phyloP scores from a whole-genome alignment of 2,113 vertebrate genomes.

The Vidua chalybeata region DNA sequence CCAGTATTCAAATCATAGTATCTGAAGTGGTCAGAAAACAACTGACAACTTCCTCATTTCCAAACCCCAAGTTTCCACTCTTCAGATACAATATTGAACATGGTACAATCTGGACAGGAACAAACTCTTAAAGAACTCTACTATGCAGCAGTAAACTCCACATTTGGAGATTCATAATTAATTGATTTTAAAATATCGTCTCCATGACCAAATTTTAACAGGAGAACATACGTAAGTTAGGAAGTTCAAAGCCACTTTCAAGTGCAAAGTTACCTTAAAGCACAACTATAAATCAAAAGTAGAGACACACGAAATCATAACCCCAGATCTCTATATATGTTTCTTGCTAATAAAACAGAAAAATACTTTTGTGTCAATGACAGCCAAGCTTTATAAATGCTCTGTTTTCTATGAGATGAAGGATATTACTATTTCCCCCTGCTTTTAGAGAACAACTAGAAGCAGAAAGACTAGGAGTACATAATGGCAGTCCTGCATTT shows the following conservation, averaged over 20 bases:
- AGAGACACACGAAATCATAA: not conserved
- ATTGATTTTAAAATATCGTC: not conserved
- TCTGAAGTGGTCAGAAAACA: not conserved
- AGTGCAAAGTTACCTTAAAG: not conserved
- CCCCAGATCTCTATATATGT: not conserved
- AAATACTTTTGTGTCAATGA: not conserved
- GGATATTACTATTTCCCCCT: not conserved
- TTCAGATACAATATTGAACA: not conserved
- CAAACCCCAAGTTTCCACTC: not conserved
- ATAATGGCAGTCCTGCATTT: not conserved
- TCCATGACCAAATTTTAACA: not conserved
- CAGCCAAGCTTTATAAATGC: not conserved
- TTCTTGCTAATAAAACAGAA: not conserved
- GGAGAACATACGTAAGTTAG: not conserved
- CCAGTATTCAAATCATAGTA: accelerated
- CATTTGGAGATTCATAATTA: not conserved
- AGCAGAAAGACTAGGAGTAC: not conserved
- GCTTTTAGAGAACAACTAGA: not conserved
- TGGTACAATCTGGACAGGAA: not conserved
- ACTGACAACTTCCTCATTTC: not conserved
- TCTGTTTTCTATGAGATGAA: not conserved
- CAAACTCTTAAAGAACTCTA: not conserved
- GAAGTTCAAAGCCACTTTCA: not conserved
- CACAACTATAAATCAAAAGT: not conserved
- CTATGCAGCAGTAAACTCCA: not conserved